These are phyloP conservation scores for Harpagoxenus sublaevis DNA, from an alignment of 2,888 invertebrate species.

Conservation along the genomic window DNA sequence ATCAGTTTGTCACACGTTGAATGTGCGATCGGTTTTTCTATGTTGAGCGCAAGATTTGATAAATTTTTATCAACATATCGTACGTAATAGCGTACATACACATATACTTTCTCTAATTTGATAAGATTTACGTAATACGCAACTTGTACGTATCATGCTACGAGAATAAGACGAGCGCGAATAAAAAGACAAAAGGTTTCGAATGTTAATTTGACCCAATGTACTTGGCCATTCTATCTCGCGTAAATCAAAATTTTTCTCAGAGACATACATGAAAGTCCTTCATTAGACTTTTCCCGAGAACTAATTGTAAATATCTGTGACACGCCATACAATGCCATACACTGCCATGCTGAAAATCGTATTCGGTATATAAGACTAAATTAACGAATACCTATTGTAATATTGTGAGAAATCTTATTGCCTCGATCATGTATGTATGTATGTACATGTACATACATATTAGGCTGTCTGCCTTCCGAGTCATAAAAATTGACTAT, in stretches of 20 bases:
- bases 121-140: no score
- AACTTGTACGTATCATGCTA: neutral
- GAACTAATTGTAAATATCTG: neutral
- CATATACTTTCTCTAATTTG: no score
- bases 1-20: conserved; percentile 9
- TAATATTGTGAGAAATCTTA: no score
- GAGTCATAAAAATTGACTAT: neutral
- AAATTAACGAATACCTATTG: no score
- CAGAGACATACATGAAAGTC: neutral
- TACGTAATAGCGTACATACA: neutral
- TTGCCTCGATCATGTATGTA: no score
- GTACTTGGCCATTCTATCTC: neutral
- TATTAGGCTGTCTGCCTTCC: no score
- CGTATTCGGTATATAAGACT: no score
- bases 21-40: conserved; percentile 6
- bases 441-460: no score
- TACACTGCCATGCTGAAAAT: neutral
- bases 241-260: neutral
- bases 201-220: neutral
- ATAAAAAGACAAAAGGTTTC: neutral
- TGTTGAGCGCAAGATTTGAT: neutral
- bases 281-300: neutral
- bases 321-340: neutral
- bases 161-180: neutral
- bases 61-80: neutral